Evolutionary conservation across 1,140 invertebrate species (phyloP).

Genomic region (Megathymus violae): DNA sequence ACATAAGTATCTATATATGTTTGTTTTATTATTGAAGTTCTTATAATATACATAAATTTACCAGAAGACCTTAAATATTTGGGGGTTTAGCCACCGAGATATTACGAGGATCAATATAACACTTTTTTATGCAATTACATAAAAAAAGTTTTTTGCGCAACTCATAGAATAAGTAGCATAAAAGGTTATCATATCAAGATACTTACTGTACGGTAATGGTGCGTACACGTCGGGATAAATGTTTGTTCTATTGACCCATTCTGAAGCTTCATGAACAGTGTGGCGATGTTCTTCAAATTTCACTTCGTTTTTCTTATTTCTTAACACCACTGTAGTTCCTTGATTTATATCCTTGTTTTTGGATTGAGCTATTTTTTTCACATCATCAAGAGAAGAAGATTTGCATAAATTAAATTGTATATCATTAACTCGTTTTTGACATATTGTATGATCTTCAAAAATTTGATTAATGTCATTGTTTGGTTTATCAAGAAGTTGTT

Average conservation of each 20-base stretch:
- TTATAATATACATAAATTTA: too few species aligned
- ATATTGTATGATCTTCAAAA: not conserved
- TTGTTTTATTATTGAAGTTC: too few species aligned
- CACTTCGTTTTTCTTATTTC: conserved; percentile 30
- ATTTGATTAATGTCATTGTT: conserved; percentile 9
- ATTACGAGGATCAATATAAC: too few species aligned
- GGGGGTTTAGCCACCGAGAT: too few species aligned
- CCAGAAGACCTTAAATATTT: too few species aligned
- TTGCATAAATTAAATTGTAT: conserved; percentile 3
- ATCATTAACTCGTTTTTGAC: conserved; percentile 3
- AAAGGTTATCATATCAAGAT: conserved; percentile 1
- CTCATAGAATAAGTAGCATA: too few species aligned
- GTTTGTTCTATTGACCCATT: conserved; percentile 71
- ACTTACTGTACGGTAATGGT: conserved; percentile 77
- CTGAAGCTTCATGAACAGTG: conserved; percentile 62
- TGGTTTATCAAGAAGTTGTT: conserved; percentile 55
- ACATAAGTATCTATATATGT: too few species aligned
- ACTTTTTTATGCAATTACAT: too few species aligned
- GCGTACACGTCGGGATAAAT: conserved; percentile 78
- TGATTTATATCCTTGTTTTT: not conserved
- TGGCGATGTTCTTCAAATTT: conserved; percentile 56
- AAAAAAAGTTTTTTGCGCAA: too few species aligned
- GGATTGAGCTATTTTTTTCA: conserved; percentile 15
- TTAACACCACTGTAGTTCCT: conserved; percentile 29
- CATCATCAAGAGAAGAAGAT: conserved; percentile 26